phyloP scores from a whole-genome alignment of 2,113 vertebrate genomes.

The Brachyistius frenatus region DNA sequence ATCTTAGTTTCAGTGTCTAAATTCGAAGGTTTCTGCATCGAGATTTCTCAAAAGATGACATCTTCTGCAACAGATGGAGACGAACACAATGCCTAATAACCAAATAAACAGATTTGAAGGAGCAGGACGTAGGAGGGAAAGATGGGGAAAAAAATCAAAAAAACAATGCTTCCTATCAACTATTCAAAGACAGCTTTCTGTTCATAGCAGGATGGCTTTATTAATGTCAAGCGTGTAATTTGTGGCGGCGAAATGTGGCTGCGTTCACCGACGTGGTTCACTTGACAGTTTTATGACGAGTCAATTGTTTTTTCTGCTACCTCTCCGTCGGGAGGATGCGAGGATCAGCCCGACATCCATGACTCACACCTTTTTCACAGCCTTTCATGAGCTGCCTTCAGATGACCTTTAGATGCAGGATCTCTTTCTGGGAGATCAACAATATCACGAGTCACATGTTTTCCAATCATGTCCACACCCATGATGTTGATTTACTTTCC shows the following conservation, averaged over 20 bases:
- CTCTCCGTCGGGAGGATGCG: neutral
- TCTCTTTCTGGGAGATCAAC: slow-evolving; percentile 17
- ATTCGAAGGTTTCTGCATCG: neutral
- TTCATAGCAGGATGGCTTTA: slow-evolving; percentile 11
- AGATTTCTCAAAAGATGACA: slow-evolving; percentile 13
- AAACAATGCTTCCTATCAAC: no score
- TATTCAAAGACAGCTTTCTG: neutral
- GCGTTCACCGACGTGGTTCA: slow-evolving; percentile 1
- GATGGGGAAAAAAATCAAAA: neutral
- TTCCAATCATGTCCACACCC: neutral
- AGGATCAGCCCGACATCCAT: neutral
- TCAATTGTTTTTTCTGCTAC: neutral
- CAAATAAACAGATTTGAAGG: slow-evolving; percentile 34
- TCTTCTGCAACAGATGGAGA: slow-evolving; percentile 24
- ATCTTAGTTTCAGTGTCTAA: neutral
- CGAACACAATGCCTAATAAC: slow-evolving; percentile 20
- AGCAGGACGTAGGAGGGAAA: slow-evolving; percentile 26
- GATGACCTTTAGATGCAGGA: slow-evolving; percentile 29
- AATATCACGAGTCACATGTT: neutral
- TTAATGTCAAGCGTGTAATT: slow-evolving; percentile 22
- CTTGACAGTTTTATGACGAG: slow-evolving; percentile 39
- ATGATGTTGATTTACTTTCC: neutral
- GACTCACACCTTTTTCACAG: neutral
- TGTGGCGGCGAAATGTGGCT: neutral
- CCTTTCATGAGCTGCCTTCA: slow-evolving; percentile 1